A percentile compares a stretch with the other conserved stretches of the same genome.
Evolutionary conservation across 2,797 vertebrate species (phyloP).

Genomic region (Catharus ustulatus): DNA sequence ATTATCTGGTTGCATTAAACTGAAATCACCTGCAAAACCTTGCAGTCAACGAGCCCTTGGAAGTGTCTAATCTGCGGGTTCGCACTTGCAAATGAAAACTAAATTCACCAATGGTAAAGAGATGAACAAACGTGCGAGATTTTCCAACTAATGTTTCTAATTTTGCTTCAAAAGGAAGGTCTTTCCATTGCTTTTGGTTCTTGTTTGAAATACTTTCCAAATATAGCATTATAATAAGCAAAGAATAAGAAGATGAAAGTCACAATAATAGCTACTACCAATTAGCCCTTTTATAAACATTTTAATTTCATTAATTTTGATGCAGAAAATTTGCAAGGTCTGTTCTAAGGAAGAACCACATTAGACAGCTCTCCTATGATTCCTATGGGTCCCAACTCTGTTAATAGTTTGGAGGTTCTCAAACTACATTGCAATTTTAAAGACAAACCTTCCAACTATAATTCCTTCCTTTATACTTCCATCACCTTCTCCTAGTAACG

Average conservation of each 20-base stretch:
- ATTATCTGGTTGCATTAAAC: conserved; percentile 79
- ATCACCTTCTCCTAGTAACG: not conserved
- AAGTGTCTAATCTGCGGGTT: conserved; percentile 67
- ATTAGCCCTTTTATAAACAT: not conserved
- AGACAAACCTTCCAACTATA: not conserved
- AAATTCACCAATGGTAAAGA: conserved; percentile 19
- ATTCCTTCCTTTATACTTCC: not conserved
- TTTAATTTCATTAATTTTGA: not conserved
- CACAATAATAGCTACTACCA: not conserved
- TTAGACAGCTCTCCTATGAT: not conserved
- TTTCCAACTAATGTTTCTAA: not conserved
- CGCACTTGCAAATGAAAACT: conserved; percentile 56
- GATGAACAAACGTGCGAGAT: conserved; percentile 26
- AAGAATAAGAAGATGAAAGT: not conserved
- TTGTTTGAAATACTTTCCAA: not conserved
- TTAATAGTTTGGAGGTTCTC: not conserved
- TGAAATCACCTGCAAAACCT: conserved; percentile 78
- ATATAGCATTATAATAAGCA: not conserved
- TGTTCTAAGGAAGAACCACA: not conserved
- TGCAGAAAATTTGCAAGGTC: not conserved
- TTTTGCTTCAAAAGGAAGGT: not conserved
- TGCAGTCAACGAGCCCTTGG: conserved; percentile 56
- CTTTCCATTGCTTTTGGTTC: not conserved
- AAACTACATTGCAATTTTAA: not conserved
- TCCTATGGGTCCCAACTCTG: not conserved